phyloP scores from a whole-genome alignment of 2,888 invertebrate species.

The Ptychoptera albimana region DNA sequence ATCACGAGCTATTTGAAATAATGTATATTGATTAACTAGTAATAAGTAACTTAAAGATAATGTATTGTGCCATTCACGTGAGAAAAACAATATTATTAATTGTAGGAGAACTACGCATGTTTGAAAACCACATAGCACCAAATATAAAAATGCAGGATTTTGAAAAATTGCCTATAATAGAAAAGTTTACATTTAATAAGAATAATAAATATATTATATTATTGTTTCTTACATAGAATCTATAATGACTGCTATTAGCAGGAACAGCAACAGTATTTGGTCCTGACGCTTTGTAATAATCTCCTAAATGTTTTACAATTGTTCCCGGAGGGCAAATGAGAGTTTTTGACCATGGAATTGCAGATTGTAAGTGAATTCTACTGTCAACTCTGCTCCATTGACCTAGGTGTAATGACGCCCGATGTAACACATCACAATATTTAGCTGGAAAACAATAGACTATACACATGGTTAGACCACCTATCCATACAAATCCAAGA shows the following conservation, averaged over 20 bases:
- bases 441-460: slow-evolving; percentile 46
- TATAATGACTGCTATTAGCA: slow-evolving; percentile 57
- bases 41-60: slow-evolving; percentile 71
- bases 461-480: slow-evolving; percentile 64
- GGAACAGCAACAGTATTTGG: slow-evolving; percentile 78
- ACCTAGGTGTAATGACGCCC: slow-evolving; percentile 80
- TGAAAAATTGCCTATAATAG: slow-evolving; percentile 65
- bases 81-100: slow-evolving; percentile 59
- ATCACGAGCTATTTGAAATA: slow-evolving; percentile 79
- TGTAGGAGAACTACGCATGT: slow-evolving; percentile 55
- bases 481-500: slow-evolving; percentile 67
- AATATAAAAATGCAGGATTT: slow-evolving; percentile 65
- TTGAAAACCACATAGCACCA: slow-evolving; percentile 56
- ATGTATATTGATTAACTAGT: slow-evolving; percentile 79
- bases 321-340: slow-evolving; percentile 62
- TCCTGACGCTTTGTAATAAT: slow-evolving; percentile 59
- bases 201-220: slow-evolving; percentile 8
- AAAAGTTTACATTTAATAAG: slow-evolving; percentile 8
- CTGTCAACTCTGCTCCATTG: slow-evolving; percentile 25
- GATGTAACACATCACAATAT: slow-evolving; percentile 80
- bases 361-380: slow-evolving; percentile 14
- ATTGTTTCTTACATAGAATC: slow-evolving; percentile 69
- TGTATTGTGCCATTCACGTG: slow-evolving; percentile 83
- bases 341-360: slow-evolving; percentile 35
- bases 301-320: slow-evolving; percentile 53